A percentile compares a stretch with the other conserved stretches of the same genome.
phyloP scores from a whole-genome alignment of 2,113 vertebrate genomes.

The Prochilodus magdalenae region DNA sequence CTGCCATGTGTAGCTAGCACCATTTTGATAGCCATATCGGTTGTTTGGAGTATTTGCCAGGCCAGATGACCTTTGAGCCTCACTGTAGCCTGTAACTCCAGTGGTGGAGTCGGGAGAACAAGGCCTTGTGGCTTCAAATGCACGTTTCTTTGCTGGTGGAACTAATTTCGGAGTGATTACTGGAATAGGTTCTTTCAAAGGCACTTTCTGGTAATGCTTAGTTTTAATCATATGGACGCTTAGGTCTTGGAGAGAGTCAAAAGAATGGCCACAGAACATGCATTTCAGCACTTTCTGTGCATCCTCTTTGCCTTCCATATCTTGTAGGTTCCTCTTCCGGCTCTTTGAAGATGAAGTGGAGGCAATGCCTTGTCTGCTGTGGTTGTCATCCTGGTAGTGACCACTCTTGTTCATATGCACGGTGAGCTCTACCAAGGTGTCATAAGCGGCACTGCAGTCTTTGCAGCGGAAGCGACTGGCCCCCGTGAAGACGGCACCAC shows the following conservation, averaged over 20 bases:
- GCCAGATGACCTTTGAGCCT: slow-evolving; percentile 81
- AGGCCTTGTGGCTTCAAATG: slow-evolving; percentile 90
- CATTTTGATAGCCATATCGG: slow-evolving; percentile 96
- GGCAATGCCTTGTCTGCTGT: slow-evolving; percentile 87
- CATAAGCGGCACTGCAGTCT: slow-evolving; percentile 95
- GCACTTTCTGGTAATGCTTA: slow-evolving; percentile 99
- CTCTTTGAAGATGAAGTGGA: slow-evolving; percentile 91
- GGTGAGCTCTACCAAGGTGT: slow-evolving; percentile 94
- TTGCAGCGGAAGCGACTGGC: slow-evolving; percentile 96
- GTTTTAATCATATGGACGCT: slow-evolving; percentile 99
- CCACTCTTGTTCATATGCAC: slow-evolving; percentile 98
- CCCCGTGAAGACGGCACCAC: slow-evolving; percentile 90
- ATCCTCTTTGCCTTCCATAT: slow-evolving; percentile 95
- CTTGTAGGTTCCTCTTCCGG: slow-evolving; percentile 92
- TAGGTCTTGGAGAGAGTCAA: slow-evolving; percentile 96
- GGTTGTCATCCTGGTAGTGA: slow-evolving; percentile 98
- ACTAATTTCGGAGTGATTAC: slow-evolving; percentile 92
- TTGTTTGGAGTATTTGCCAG: slow-evolving; percentile 84
- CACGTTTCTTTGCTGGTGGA: slow-evolving; percentile 91
- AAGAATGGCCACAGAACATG: slow-evolving; percentile 98
- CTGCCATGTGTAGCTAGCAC: slow-evolving; percentile 98
- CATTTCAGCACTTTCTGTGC: slow-evolving; percentile 98
- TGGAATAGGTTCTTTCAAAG: slow-evolving; percentile 99
- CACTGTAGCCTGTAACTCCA: slow-evolving; percentile 82
- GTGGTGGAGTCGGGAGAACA: slow-evolving; percentile 97